Evolutionary conservation across 2,797 vertebrate species (phyloP), one percentile per base, ranked within the genome.

Genomic region (Champsocephalus gunnari): DNA sequence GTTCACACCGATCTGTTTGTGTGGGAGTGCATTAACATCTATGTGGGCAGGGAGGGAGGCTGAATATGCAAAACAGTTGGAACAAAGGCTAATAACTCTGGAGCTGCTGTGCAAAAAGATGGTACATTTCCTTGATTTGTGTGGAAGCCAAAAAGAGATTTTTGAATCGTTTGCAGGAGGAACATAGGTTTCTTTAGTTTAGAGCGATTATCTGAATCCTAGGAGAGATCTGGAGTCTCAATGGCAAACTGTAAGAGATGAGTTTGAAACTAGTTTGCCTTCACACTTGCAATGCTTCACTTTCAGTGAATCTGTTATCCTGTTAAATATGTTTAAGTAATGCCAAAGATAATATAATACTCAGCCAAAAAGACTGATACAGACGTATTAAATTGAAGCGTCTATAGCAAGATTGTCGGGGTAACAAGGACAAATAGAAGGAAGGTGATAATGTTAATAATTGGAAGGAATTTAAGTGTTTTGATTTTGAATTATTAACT

Each of bases 11-110:
- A 92, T 94, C 93, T 94, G 94, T 95, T 95, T 94, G 93, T 93
- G 95, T 95, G 94, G 94, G 94, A 89, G 95, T 94, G 90, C 93
- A 95, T 95, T 95, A 95, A 94, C 94, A 95, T 95, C 89, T 88
- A 92, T 84, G 94, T 95, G 94, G 95, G 94, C 89, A 88, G 92
- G 80, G 88, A 85, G 80, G 91, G 87, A 91, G 90, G 91, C 89
- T 87, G 93, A 93, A 95, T 93, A 95, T 95, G 94, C 92, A 95
- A 94, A 95, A 89, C 89, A 84, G 88, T 88, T 93, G 79, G 85
- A 94, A 94, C 93, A 94, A 94, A 94, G 87, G 90, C 90, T 88
- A 92, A 93, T 92, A 94, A 91, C 89, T 92, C 88, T 85, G 80
- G 81, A 90, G 87, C 89, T 87, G 87, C 82, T 86, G 84, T 79